Base-by-base conservation (phyloP, 92 coral and sea anemone species). In the Scolanthus callimorphus region DNA sequence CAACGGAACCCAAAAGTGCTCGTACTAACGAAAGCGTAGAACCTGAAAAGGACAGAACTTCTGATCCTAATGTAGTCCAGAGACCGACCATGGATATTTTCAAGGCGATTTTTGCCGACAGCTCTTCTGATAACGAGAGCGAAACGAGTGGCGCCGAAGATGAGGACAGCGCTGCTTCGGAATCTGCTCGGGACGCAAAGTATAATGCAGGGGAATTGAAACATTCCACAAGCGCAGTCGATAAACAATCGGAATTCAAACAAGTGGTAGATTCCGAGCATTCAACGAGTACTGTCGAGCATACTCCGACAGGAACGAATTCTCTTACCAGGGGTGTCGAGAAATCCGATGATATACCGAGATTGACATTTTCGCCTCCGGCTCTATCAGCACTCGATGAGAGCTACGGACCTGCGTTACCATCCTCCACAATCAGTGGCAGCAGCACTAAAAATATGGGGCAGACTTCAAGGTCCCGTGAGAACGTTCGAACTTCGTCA, bases 11-110 rank as follows among this genome's bases (percentile, higher is more conserved):
- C 11, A 17, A 38, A 30, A 46, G n/a, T 2, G 41, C 52, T 20
- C 22, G 46, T 24, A 9, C 37, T 19, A 9, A 11, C 11, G 28
- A 20, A 3, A 44, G 44, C 4, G 28, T 45, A 29, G 17, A 20
- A 41, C 20, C 51, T 28, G 97, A 91, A 49, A 87, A 96, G 97
- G 97, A 91, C 19, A 11, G 20, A 2, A 55, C 20, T 20, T 23
- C 20, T 17, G 34, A 30, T 19, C 73, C 60, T 22, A 47, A 62
- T 46, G 69, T 47, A 20, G 57, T 69, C 38, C 54, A 80, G 49
- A 62, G 90, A 44, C 97, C 95, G 44, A 51, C 90, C 10, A 94
- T 94, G 99, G 99, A 94, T 59, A 75, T 94, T 49, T 94, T 94
- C 26, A 94, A 88, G 69, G 92, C 96, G 13, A 90, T 94, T 31